Evolutionary conservation across 1,140 invertebrate genomes (phyloP), one percentile per base, ranked within the genome.

Genomic region (Orchesella cincta): DNA sequence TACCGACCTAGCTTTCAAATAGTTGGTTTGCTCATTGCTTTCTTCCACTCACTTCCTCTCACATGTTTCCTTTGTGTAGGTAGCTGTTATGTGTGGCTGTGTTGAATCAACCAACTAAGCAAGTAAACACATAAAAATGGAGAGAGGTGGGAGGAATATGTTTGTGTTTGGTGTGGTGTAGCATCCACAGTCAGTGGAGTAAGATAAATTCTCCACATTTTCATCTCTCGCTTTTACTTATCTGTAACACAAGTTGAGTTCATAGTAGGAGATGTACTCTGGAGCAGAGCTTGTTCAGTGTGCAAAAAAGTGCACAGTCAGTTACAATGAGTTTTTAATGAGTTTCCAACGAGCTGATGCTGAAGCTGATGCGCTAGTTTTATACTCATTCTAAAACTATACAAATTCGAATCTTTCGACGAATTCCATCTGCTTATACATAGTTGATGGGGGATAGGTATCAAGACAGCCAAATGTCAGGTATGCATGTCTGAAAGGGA

Each of bases 261-360:
- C 39, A n/a, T n/a, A n/a, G n/a, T n/a, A n/a, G n/a, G n/a, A n/a
- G n/a, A n/a, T 46, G 20, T 46, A 46, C 20, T 20, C 20, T 12
- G 8, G 39, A 20, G 8, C 20, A 46, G 39, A 46, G 39, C 39
- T 46, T 46, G 39, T 46, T 26, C 23, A 62, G 26, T n/a, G 12
- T 62, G 54, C 54, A 1, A 67, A 67, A 67, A 67, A 67, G 62
- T 67, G 62, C 62, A 67, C 62, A 67, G 62, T 67, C 62, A 67
- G 26, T 67, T 31, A 31, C 62, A 67, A 67, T 67, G 62, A 67
- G 62, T 67, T 67, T 67, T 67, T 67, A 67, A 67, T 67, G 62
- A 67, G 62, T 31, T 67, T 67, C 62, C 26, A 67, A 67, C 62
- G 62, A 67, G 62, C 28, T 29, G 29, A n/a, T n/a, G n/a, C 33